phyloP scores from a whole-genome alignment of 1,140 invertebrate species.

The Brachionus rubens region DNA sequence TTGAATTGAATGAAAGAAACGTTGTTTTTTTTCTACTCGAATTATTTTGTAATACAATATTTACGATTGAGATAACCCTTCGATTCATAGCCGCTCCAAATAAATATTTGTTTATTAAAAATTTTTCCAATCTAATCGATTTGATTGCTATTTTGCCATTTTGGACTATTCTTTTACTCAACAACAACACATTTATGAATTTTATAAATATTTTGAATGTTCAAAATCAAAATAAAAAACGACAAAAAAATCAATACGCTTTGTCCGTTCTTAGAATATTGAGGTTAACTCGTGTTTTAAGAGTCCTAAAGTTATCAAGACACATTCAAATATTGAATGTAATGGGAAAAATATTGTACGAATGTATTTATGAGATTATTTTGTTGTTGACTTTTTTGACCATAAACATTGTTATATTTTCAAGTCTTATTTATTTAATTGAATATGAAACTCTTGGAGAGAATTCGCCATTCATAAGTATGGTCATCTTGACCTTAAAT shows the following conservation, averaged over 20 bases:
- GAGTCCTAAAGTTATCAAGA: slow-evolving; percentile 48
- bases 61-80: slow-evolving; percentile 94
- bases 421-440: slow-evolving; percentile 58
- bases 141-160: slow-evolving; percentile 98
- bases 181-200: neutral
- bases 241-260: slow-evolving; percentile 33
- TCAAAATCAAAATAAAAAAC: neutral
- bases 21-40: slow-evolving; percentile 78
- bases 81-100: slow-evolving; percentile 87
- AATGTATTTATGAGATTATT: slow-evolving; percentile 48
- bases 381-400: slow-evolving; percentile 48
- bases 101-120: slow-evolving; percentile 91
- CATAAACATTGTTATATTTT: slow-evolving; percentile 55
- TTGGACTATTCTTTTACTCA: slow-evolving; percentile 69
- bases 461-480: slow-evolving; percentile 28
- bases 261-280: slow-evolving; percentile 55
- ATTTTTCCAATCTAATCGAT: slow-evolving; percentile 97
- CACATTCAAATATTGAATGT: slow-evolving; percentile 48
- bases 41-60: slow-evolving; percentile 88
- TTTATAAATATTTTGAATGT: neutral
- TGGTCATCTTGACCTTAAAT: neutral
- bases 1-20: neutral
- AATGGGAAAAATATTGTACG: slow-evolving; percentile 48
- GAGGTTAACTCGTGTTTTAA: slow-evolving; percentile 46
- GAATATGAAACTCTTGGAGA: slow-evolving; percentile 53